These are phyloP conservation scores for Alcedo quadribrachys DNA, from an alignment of 2,797 vertebrate genomes.

Conservation along the genomic window DNA sequence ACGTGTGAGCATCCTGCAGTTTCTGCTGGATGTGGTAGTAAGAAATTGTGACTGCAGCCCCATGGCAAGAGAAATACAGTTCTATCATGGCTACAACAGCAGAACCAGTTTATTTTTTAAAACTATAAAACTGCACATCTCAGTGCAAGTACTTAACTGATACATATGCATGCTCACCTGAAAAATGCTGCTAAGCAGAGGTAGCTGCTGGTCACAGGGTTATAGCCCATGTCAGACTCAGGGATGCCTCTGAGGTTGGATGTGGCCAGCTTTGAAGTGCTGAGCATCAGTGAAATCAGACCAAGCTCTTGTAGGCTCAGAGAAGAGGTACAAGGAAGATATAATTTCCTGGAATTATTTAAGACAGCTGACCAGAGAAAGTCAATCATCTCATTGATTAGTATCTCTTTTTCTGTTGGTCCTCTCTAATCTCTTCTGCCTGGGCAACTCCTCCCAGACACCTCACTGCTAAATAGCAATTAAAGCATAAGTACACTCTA, in stretches of 20 bases:
- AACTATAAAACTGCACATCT: neutral
- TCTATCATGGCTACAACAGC: neutral
- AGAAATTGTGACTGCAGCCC: neutral
- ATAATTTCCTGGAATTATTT: constrained; percentile 32
- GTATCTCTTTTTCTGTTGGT: constrained; percentile 38
- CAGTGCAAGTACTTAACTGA: neutral
- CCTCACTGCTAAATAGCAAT: constrained; percentile 50
- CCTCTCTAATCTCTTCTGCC: constrained; percentile 19
- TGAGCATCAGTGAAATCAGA: neutral
- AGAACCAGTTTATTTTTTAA: neutral
- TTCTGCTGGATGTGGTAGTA: neutral
- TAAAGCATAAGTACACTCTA: neutral
- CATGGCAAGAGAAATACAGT: neutral
- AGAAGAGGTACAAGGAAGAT: constrained; percentile 31
- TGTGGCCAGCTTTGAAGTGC: constrained; percentile 33
- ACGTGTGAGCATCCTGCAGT: neutral
- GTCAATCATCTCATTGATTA: neutral
- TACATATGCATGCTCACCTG: neutral
- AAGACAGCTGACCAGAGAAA: constrained; percentile 50
- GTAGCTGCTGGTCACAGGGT: neutral
- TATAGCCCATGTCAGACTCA: neutral
- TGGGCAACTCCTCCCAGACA: constrained; percentile 2
- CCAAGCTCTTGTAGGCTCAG: neutral
- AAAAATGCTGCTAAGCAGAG: constrained; percentile 4
- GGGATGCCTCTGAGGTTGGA: neutral